Conservation (phyloP, 2,797 vertebrate species). For the Betta splendens region DNA sequence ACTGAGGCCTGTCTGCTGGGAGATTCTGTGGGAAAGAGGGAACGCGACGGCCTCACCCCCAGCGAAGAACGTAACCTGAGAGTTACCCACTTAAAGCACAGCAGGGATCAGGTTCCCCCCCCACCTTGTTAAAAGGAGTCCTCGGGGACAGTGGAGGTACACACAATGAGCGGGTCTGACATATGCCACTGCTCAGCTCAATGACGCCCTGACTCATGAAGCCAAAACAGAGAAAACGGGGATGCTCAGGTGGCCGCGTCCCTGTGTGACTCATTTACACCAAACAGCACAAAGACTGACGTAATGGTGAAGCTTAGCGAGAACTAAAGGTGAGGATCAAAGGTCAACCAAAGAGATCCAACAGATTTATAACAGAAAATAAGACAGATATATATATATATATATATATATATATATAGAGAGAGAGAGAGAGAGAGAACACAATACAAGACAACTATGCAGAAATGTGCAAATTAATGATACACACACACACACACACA, state of each 20-base stretch:
- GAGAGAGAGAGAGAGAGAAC: no score
- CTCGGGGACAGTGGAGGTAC: constrained; percentile 46
- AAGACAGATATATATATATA: no score
- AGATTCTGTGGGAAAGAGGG: constrained; percentile 64
- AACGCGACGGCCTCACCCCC: constrained; percentile 43
- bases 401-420: no score
- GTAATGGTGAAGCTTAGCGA: neutral
- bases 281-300: constrained; percentile 1
- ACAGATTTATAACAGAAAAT: no score
- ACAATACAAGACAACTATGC: no score
- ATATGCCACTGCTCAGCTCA: constrained; percentile 41
- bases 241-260: neutral
- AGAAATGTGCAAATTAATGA: neutral
- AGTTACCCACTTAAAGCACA: constrained; percentile 63
- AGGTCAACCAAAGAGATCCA: no score
- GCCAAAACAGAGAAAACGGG: neutral
- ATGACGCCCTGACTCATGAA: constrained; percentile 34
- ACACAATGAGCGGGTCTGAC: constrained; percentile 44
- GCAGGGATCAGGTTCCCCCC: constrained; percentile 58
- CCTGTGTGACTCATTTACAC: constrained; percentile 28
- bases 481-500: no score
- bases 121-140: constrained; percentile 57
- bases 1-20: constrained; percentile 14
- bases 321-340: neutral
- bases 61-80: constrained; percentile 60